These are phyloP conservation scores for Listronotus oregonensis DNA, from an alignment of 1,140 invertebrate species.

Conservation along the genomic window DNA sequence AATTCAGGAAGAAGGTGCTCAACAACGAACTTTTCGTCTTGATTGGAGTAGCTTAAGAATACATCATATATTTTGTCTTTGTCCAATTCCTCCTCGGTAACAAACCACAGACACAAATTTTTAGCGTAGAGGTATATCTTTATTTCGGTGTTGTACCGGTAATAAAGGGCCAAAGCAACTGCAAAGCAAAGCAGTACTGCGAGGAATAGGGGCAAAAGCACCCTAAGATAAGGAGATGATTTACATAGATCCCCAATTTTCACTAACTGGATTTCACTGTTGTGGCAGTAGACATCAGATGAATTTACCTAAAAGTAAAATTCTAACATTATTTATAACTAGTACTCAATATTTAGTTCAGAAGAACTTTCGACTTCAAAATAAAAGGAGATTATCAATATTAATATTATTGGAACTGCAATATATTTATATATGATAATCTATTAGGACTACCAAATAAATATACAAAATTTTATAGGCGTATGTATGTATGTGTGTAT, in stretches of 20 bases:
- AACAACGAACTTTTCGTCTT: conserved; percentile 76
- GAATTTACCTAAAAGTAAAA: conserved; percentile 40
- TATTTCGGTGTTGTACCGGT: conserved; percentile 66
- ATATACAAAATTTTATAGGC: too few species aligned
- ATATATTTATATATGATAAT: too few species aligned
- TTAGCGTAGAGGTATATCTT: conserved; percentile 74
- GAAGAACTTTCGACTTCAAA: too few species aligned
- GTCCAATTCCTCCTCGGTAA: conserved; percentile 76
- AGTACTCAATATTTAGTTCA: too few species aligned
- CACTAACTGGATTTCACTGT: conserved; percentile 27
- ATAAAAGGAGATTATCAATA: too few species aligned
- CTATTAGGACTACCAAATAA: too few species aligned
- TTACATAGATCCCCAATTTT: conserved; percentile 33
- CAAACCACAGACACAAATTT: conserved; percentile 65
- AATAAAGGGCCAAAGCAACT: conserved; percentile 60
- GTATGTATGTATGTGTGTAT: too few species aligned
- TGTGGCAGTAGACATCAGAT: conserved; percentile 34
- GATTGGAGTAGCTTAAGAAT: conserved; percentile 84
- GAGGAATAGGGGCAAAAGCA: conserved; percentile 11
- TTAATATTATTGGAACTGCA: too few species aligned
- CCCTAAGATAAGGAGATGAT: background rate
- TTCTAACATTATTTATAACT: too few species aligned
- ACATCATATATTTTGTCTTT: conserved; percentile 82
- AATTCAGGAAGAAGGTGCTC: conserved; percentile 70
- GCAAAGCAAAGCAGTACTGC: conserved; percentile 13